Evolutionary conservation across 2,888 invertebrate species (phyloP), one percentile per base, ranked within the genome.

Genomic region (Drosophila pullipes): DNA sequence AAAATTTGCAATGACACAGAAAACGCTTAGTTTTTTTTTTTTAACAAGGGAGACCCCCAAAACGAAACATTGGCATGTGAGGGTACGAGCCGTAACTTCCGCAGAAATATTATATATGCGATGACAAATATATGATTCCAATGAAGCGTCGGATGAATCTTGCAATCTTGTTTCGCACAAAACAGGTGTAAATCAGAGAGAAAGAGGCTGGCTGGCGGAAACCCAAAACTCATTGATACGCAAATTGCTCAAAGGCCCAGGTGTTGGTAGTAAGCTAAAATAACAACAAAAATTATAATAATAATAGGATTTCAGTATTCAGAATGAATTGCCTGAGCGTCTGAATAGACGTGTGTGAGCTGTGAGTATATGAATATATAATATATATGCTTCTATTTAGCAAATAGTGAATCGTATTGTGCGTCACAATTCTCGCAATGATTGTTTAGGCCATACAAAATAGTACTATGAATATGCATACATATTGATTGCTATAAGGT

Each of bases 111-210:
- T 7, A 5, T 1, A 4, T 25, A 50, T 57, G 30, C 37, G 86
- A 89, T 87, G 87, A 87, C 78, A 77, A 89, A 89, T 74, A 52
- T 71, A 53, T 28, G 54, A 30, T 87, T 86, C 90, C 69, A 52
- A 7, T 30, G 82, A 87, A 87, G 55, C 72, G 41, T 4, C 55
- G 67, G 68, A 90, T 89, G 91, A 90, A 83, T 85, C 88, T 85
- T 33, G 55, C 52, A 30, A 47, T 47, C 13, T 4, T 10, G 4
- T 41, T 10, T 44, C n/a, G 44, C 47, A 25, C 22, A 47, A 50
- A 57, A 69, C 77, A 79, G 81, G 74, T 81, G 74, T 53, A 70
- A 69, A 4, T 1, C 4, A 16, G 25, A 25, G 2, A 5, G 4
- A 18, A 11, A 69, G 16, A 35, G 18, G 11, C 18, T 44, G 22